Conservation (phyloP, 2,888 invertebrate species). For the Sinodicranocentrus sp. region DNA sequence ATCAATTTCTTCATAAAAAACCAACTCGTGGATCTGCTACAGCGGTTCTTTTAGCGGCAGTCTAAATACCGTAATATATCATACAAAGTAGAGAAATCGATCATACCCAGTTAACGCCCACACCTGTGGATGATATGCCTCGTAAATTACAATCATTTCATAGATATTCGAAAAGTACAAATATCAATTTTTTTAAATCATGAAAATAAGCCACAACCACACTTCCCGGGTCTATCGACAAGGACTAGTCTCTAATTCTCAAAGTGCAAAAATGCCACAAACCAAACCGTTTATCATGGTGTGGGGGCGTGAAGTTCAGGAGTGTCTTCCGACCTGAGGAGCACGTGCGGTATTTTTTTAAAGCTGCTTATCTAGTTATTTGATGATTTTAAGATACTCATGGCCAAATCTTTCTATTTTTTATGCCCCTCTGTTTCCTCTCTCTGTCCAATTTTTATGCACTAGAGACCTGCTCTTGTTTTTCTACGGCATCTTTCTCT, state of each 20-base stretch:
- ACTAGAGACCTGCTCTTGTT: not conserved
- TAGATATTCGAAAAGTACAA: constrained; percentile 17
- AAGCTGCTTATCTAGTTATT: too few relatives aligned
- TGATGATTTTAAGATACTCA: too few relatives aligned
- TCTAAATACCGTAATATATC: constrained; percentile 37
- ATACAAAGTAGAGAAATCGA: constrained; percentile 41
- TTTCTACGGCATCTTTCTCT: not conserved
- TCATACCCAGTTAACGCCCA: constrained; percentile 59
- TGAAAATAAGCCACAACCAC: constrained; percentile 1
- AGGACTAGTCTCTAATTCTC: constrained; percentile 7
- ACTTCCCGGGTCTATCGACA: constrained; percentile 13
- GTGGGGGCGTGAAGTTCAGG: constrained; percentile 71
- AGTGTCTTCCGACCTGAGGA: constrained; percentile 70
- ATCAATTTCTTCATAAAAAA: constrained; percentile 20
- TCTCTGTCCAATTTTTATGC: constrained; percentile 7
- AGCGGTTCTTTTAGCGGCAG: not conserved
- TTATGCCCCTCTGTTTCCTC: constrained; percentile 6
- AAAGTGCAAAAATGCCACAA: constrained; percentile 33
- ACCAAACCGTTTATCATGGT: constrained; percentile 68
- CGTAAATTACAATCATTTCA: constrained; percentile 57
- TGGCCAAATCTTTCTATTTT: constrained; percentile 23
- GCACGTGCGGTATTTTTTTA: constrained; percentile 70
- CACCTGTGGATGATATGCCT: constrained; percentile 46
- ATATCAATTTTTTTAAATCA: not conserved
- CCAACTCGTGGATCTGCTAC: not conserved